Evolutionary conservation across 2,113 vertebrate genomes (phyloP).

Genomic region (Peromyscus polionotus): DNA sequence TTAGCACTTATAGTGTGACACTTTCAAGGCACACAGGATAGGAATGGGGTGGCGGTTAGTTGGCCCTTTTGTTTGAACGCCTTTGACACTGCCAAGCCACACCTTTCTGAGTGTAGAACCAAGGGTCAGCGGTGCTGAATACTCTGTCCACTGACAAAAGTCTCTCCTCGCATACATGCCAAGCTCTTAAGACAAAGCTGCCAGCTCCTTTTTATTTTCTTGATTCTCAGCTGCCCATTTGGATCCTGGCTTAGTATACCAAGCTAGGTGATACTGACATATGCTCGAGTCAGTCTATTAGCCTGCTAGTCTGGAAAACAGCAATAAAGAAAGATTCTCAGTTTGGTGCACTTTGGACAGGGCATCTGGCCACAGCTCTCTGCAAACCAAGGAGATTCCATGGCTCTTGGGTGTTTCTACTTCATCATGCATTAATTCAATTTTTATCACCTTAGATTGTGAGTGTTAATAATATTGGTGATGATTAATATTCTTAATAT

Average conservation of each 20-base stretch:
- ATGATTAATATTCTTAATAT: neutral
- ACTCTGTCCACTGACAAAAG: neutral
- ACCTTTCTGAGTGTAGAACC: fast-evolving
- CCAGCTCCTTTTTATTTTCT: fast-evolving
- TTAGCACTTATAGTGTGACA: neutral
- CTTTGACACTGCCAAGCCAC: neutral
- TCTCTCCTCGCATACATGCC: neutral
- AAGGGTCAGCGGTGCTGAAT: too few relatives aligned
- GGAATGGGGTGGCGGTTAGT: neutral
- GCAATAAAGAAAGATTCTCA: too few relatives aligned
- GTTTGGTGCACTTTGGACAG: neutral
- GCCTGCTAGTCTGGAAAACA: neutral
- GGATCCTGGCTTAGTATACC: too few relatives aligned
- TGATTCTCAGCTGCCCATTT: neutral
- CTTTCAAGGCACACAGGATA: neutral
- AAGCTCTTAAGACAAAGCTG: neutral
- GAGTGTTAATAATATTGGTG: neutral
- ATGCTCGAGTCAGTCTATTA: neutral
- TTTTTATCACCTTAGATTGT: neutral
- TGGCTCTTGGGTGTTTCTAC: fast-evolving
- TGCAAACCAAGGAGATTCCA: neutral
- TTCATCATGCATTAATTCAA: neutral
- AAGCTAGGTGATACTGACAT: neutral
- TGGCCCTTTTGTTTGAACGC: neutral
- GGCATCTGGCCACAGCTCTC: fast-evolving